Base-by-base conservation (phyloP, 2,797 vertebrate genomes). In the Eleutherodactylus coqui region DNA sequence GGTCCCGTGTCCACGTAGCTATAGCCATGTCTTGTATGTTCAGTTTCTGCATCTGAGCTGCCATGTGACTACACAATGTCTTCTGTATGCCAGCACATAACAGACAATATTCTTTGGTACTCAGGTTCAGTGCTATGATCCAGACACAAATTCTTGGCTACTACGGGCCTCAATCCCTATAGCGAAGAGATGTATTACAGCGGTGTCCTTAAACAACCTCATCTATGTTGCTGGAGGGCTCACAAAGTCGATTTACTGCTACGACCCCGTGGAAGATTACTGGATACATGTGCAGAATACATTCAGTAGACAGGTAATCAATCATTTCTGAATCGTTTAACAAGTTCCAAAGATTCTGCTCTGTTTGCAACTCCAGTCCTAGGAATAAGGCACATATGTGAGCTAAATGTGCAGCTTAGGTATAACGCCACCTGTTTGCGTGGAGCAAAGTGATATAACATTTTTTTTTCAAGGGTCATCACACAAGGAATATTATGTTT, bases 101-200 rank as follows among this genome's bases (percentile, higher is more conserved):
- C 24, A 29, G 38, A 41, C 58, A 6, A 13, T 55, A 17, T 89
- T 0, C 55, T 2, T 90, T 38, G 88, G 87, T 90, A 89, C 38
- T 60, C 93, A 99, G 98, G 98, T 99, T 90, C 98, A 99, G 86
- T 99, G 98, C 69, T 99, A 97, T 0, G 97, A 99, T 90, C 97
- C 98, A 3, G 97, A 97, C 89, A 92, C 92, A 9, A 93, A 98
- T 87, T 89, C 94, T 62, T 99, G 98, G 98, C 84, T 97, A 87
- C 95, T 99, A 53, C 95, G 96, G 84, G 96, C 97, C 72, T 96
- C 94, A 90, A 97, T 99, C 89, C 98, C 98, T 79, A 97, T 98
- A 16, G 97, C 97, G 78, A 99, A 97, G 91, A 95, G 97, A 58
- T 99, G 98, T 38, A 99, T 99, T 91, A 97, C 97, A 0, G 98